These are phyloP conservation scores for Amazona vittata DNA, from an alignment of 2,113 vertebrate genomes.

Conservation along the genomic window DNA sequence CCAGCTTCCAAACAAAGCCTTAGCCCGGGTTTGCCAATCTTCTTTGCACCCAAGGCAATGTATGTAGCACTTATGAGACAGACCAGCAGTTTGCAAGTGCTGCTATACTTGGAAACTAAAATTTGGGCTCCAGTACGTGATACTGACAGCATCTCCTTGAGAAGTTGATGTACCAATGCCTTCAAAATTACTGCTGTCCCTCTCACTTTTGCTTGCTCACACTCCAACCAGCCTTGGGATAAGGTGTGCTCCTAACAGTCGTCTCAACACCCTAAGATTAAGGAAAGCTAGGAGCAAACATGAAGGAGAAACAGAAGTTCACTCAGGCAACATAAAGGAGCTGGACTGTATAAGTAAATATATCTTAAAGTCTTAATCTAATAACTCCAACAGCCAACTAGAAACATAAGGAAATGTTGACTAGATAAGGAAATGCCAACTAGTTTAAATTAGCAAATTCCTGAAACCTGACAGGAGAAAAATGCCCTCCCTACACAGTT, in stretches of 20 bases:
- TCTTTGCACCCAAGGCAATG: not conserved
- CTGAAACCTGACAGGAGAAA: not conserved
- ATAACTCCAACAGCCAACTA: not conserved
- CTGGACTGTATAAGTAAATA: not conserved
- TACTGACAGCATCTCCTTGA: not conserved
- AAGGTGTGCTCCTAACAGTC: not conserved
- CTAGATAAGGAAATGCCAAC: not conserved
- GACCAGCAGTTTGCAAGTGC: not conserved
- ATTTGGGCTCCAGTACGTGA: not conserved
- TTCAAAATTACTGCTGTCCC: not conserved
- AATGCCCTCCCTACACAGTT: not conserved
- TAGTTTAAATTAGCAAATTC: not conserved
- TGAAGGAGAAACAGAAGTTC: not conserved
- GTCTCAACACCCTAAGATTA: not conserved
- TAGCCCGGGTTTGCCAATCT: not conserved
- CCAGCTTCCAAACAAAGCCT: not conserved
- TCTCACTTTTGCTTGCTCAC: not conserved
- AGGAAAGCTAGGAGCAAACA: not conserved
- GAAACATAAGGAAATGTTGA: not conserved
- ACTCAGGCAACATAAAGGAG: not conserved
- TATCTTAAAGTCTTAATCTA: not conserved
- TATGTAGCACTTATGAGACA: not conserved
- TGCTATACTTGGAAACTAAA: not conserved
- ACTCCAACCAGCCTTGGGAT: not conserved
- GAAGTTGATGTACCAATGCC: fast-evolving